phyloP scores from a whole-genome alignment of 1,140 invertebrate genomes.

The Leptinotarsa texana region DNA sequence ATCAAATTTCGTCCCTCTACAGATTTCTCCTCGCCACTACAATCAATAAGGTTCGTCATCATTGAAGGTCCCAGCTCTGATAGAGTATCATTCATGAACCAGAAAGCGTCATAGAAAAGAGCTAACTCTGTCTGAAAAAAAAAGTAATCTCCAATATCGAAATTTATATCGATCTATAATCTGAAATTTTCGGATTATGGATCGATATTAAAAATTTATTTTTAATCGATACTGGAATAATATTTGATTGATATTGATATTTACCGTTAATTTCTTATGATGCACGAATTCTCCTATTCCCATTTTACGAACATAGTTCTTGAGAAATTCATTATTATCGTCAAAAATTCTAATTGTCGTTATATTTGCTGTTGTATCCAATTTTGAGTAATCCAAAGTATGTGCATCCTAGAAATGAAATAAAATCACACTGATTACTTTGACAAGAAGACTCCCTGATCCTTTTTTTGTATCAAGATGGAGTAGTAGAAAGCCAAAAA shows the following conservation, averaged over 20 bases:
- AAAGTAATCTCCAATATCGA: not conserved
- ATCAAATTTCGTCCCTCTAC: conserved; percentile 65
- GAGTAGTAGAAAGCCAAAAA: too few species aligned
- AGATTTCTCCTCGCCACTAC: conserved; percentile 55
- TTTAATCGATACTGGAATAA: conserved; percentile 9
- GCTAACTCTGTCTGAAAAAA: conserved; percentile 68
- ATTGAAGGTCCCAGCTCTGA: conserved; percentile 54
- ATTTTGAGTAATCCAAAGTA: conserved; percentile 40
- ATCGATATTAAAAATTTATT: not conserved
- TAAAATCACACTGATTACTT: too few species aligned
- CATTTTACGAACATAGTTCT: conserved; percentile 33
- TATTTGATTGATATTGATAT: not conserved
- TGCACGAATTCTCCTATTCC: conserved; percentile 43
- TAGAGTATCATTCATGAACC: conserved; percentile 67
- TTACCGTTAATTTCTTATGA: conserved; percentile 36
- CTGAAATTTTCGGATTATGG: too few species aligned
- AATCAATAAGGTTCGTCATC: conserved; percentile 60
- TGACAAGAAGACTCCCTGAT: too few species aligned
- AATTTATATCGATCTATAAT: too few species aligned
- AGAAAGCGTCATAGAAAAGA: conserved; percentile 75
- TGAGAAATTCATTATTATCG: conserved; percentile 67
- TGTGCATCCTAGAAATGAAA: conserved; percentile 46
- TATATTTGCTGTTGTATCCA: conserved; percentile 69
- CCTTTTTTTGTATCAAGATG: too few species aligned
- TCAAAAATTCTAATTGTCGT: conserved; percentile 61